Evolutionary conservation across 2,113 vertebrate species (phyloP).

Genomic region (Macquaria australasica): DNA sequence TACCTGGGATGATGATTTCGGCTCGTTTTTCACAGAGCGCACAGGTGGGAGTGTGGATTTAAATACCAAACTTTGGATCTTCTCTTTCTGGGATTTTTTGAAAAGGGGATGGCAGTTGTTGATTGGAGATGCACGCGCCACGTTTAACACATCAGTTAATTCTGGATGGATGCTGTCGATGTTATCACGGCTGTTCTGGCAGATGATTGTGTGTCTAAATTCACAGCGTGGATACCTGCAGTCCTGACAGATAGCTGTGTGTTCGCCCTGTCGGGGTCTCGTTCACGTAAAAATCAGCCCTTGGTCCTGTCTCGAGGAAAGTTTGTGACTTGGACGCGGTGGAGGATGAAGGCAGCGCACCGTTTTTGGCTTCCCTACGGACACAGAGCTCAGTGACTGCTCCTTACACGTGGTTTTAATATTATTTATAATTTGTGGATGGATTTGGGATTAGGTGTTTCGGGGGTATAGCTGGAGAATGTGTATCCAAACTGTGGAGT

Average conservation of each 20-base stretch:
- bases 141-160: conserved; percentile 8
- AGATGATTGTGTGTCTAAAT: neutral
- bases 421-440: neutral
- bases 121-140: conserved; percentile 37
- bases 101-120: neutral
- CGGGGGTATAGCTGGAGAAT: conserved; percentile 33
- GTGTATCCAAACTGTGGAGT: conserved; percentile 51
- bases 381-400: conserved; percentile 18
- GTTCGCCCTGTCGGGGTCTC: neutral
- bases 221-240: conserved; percentile 22
- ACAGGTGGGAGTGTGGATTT: conserved; percentile 44
- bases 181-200: conserved; percentile 11
- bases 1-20: conserved; percentile 26
- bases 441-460: conserved; percentile 15
- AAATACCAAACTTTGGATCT: conserved; percentile 52
- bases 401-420: neutral
- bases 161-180: conserved; percentile 48
- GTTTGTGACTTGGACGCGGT: conserved; percentile 48
- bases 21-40: neutral
- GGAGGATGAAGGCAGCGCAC: conserved; percentile 51
- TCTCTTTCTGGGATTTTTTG: neutral
- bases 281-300: neutral
- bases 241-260: neutral
- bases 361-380: neutral
- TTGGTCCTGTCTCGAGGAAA: conserved; percentile 38